phyloP scores from a whole-genome alignment of 2,113 vertebrate species.

The Megaleporinus macrocephalus region DNA sequence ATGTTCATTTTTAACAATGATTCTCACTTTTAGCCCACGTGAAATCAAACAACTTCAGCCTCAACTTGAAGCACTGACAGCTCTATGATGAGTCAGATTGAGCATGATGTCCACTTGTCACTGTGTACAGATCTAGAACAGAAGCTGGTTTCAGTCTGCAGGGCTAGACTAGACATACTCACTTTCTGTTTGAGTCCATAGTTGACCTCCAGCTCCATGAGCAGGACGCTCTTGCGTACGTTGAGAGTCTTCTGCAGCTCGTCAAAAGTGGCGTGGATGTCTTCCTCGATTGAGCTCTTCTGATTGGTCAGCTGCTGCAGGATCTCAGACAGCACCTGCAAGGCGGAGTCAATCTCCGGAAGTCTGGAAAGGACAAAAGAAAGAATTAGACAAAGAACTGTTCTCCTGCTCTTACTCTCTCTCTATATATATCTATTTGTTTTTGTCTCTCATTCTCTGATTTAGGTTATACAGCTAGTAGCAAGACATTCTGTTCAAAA shows the following conservation, averaged over 20 bases:
- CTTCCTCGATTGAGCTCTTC: constrained; percentile 92
- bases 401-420: neutral
- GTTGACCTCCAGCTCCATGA: constrained; percentile 99
- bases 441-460: neutral
- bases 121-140: no score
- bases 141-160: no score
- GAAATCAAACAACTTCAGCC: neutral
- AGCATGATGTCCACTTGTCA: no score
- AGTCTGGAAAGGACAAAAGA: constrained; percentile 75
- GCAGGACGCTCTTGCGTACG: constrained; percentile 93
- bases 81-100: no score
- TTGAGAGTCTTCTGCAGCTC: constrained; percentile 96
- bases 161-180: constrained; percentile 53
- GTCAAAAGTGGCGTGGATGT: constrained; percentile 92
- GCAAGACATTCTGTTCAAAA: no score
- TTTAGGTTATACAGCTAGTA: no score
- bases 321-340: constrained; percentile 93
- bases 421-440: neutral
- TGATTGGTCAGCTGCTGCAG: constrained; percentile 92
- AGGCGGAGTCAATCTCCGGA: constrained; percentile 94
- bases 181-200: constrained; percentile 98
- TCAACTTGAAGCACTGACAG: neutral
- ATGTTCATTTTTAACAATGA: neutral
- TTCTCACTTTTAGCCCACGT: neutral
- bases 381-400: neutral